Base-by-base conservation (phyloP, 2,113 vertebrate genomes). In the Morone saxatilis region DNA sequence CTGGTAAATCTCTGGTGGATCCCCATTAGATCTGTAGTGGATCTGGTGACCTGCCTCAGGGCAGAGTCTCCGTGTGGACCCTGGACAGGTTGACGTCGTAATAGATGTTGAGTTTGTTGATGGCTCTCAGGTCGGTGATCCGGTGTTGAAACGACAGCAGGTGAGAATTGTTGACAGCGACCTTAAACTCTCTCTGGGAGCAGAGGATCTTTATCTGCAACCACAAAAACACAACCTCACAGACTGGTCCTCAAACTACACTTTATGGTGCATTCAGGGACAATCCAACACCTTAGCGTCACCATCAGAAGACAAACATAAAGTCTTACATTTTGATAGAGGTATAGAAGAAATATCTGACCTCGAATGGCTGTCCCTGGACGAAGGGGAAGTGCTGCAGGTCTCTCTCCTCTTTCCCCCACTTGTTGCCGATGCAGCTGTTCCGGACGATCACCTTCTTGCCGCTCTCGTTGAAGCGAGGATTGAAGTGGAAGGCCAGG, bases 151-250 rank as follows among this genome's bases (percentile, higher is more conserved):
- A 94, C 0, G 57, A 11, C 63, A 91, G 10, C 57, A 91, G 11
- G 72, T 89, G 88, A 12, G 4, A 0, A 6, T 54, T 45, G 74
- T 93, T 76, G 3, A 91, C 70, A 0, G 85, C 86, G 13, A 94
- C 88, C 40, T 50, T 87, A 2, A 76, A 91, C 14, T 65, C 81
- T 0, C 0, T 11, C 62, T 36, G 71, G 57, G 81, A 84, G 83
- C 90, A 92, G 68, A 88, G 3, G 75, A 94, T 88, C 81, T 88
- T 88, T 0, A 94, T 71, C 93, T 94, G 86, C 36, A 89, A 81
- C n/a, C 45, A 56, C 9, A 84, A n/a, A 41, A 65, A 1, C 60
- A 78, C 2, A 67, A n/a, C 51, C 43, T 22, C 5, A 43, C 7
- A 31, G 31, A 65, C 51, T 61, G 38, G 8, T 4, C n/a, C 14